Conservation (phyloP, 2,888 invertebrate species). For the Theristus sp. region DNA sequence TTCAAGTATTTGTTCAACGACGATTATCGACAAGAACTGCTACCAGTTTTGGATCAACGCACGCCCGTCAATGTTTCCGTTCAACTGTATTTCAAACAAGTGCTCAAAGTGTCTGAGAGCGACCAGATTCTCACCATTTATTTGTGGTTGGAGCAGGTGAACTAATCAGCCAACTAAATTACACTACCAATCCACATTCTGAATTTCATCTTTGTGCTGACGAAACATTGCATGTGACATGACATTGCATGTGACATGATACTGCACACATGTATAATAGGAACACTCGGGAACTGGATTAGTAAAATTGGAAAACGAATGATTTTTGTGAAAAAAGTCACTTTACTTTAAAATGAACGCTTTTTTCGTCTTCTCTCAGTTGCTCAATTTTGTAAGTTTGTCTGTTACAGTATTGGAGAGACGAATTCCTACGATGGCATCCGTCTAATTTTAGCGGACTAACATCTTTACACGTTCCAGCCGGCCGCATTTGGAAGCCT, state of each 20-base stretch:
- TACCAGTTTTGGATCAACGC: not conserved
- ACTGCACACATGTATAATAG: too few species aligned
- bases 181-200: not conserved
- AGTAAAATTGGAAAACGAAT: too few species aligned
- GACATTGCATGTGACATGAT: too few species aligned
- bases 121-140: constrained; percentile 25
- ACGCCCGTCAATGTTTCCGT: constrained; percentile 5
- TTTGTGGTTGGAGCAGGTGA: constrained; percentile 24
- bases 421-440: constrained; percentile 17
- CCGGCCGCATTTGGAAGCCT: constrained; percentile 20
- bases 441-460: constrained; percentile 15
- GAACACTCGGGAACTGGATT: too few species aligned
- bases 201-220: too few species aligned
- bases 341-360: too few species aligned
- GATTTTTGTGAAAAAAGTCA: too few species aligned
- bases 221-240: not conserved
- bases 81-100: constrained; percentile 24
- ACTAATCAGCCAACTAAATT: too few species aligned
- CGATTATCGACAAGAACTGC: not conserved
- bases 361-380: too few species aligned
- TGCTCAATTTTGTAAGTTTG: not conserved
- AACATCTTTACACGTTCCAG: constrained; percentile 14
- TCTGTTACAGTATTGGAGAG: constrained; percentile 15
- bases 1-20: not conserved
- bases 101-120: constrained; percentile 24